Conservation (phyloP, 2,113 vertebrate genomes). For the Melanerpes formicivorus region DNA sequence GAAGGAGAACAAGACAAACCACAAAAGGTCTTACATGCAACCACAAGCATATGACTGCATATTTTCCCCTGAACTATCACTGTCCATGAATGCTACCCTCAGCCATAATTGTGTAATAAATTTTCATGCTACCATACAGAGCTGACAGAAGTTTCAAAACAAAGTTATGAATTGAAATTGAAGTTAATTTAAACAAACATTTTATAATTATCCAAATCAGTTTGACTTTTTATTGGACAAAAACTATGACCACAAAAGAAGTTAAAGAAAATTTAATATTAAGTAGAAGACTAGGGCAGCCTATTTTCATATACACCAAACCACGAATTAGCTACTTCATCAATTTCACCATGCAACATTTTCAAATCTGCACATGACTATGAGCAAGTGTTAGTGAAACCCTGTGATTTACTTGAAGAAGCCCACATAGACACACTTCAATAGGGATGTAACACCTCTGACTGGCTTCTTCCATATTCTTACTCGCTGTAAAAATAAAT, state of each 20-base stretch:
- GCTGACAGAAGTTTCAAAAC: background rate
- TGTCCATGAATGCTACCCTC: background rate
- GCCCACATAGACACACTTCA: background rate
- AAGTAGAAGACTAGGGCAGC: background rate
- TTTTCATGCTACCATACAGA: background rate
- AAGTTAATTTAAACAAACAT: background rate
- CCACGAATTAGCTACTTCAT: background rate
- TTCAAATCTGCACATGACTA: background rate
- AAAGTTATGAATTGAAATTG: background rate
- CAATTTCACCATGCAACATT: background rate
- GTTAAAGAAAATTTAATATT: background rate
- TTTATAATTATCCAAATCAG: background rate
- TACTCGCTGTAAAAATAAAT: background rate
- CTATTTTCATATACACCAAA: background rate
- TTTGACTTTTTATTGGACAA: background rate
- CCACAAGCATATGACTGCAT: background rate
- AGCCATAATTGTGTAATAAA: background rate
- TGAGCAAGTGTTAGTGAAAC: background rate
- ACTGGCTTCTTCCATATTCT: background rate
- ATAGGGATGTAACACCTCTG: background rate
- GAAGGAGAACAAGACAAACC: background rate
- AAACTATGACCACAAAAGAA: background rate
- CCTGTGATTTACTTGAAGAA: background rate
- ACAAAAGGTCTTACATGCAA: background rate
- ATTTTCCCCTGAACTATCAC: background rate